Percentiles rank a stretch among this genome's conserved stretches.
Evolutionary conservation across 2,113 vertebrate genomes (phyloP).

Genomic region (Rhipidura dahli): DNA sequence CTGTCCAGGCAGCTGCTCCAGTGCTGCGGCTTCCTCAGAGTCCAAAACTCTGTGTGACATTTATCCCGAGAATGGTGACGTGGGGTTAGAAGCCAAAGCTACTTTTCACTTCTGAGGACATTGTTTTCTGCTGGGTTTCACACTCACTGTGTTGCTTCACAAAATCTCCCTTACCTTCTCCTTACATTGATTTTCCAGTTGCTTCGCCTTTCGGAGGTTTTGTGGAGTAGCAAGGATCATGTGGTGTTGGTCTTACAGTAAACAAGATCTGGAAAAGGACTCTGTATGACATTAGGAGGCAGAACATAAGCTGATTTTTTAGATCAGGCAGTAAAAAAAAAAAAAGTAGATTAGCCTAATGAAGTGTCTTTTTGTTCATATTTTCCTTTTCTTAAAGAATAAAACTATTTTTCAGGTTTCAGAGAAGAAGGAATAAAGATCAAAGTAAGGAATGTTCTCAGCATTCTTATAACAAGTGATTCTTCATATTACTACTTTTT

Average conservation of each 20-base stretch:
- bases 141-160: not conserved
- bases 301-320: not conserved
- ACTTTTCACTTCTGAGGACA: not conserved
- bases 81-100: not conserved
- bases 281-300: not conserved
- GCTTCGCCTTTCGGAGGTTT: not conserved
- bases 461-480: constrained; percentile 26
- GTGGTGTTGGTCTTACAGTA: not conserved
- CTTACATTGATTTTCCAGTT: not conserved
- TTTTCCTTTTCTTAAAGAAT: constrained; percentile 20
- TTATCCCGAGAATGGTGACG: not conserved
- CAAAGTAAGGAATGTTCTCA: constrained; percentile 1
- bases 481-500: constrained; percentile 50
- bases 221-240: not conserved
- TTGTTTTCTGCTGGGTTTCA: not conserved
- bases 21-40: not conserved
- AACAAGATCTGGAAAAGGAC: not conserved
- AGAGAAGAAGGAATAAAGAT: not conserved
- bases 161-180: not conserved
- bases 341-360: not conserved
- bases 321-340: not conserved
- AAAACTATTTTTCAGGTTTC: not conserved
- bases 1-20: not conserved
- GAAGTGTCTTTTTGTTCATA: not conserved
- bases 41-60: not conserved